phyloP scores from a whole-genome alignment of 2,888 invertebrate genomes.

The Tetragonula carbonaria region DNA sequence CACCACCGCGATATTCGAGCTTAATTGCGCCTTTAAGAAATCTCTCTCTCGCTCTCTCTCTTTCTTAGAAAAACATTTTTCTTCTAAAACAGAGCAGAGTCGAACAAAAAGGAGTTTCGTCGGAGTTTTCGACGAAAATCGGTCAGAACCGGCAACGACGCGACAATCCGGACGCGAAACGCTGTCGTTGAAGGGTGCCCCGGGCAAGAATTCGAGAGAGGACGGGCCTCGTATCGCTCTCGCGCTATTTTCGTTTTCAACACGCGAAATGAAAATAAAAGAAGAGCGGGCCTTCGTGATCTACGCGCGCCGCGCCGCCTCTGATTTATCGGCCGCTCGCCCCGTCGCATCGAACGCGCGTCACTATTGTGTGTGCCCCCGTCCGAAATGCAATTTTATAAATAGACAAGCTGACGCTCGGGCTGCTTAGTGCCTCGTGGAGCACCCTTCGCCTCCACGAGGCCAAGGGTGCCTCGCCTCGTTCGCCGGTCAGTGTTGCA shows the following conservation, averaged over 20 bases:
- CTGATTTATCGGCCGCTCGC: constrained; percentile 73
- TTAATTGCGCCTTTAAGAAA: constrained; percentile 39
- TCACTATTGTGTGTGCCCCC: constrained; percentile 68
- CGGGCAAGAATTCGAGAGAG: constrained; percentile 52
- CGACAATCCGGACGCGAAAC: constrained; percentile 25
- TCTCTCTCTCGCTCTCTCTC: not conserved
- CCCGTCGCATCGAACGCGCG: constrained; percentile 61
- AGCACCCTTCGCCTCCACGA: constrained; percentile 1
- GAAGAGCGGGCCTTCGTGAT: constrained; percentile 70
- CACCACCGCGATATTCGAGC: constrained; percentile 34
- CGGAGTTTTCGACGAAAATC: constrained; percentile 44
- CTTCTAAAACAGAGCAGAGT: no score
- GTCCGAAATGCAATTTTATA: constrained; percentile 74
- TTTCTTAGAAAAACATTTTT: no score
- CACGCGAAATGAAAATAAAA: constrained; percentile 74
- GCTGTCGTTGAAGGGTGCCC: constrained; percentile 38
- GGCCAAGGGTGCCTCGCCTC: constrained; percentile 15
- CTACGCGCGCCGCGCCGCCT: constrained; percentile 68
- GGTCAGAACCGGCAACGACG: constrained; percentile 40
- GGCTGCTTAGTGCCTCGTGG: constrained; percentile 34
- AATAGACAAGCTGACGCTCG: constrained; percentile 60
- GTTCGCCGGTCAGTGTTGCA: not conserved
- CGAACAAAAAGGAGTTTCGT: no score
- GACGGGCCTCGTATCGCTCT: constrained; percentile 56
- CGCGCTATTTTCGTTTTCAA: constrained; percentile 75